Evolutionary conservation across 64 coral and sea anemone genomes (phyloP), one percentile per base, ranked within the genome.

Genomic region (Porites australiensis): DNA sequence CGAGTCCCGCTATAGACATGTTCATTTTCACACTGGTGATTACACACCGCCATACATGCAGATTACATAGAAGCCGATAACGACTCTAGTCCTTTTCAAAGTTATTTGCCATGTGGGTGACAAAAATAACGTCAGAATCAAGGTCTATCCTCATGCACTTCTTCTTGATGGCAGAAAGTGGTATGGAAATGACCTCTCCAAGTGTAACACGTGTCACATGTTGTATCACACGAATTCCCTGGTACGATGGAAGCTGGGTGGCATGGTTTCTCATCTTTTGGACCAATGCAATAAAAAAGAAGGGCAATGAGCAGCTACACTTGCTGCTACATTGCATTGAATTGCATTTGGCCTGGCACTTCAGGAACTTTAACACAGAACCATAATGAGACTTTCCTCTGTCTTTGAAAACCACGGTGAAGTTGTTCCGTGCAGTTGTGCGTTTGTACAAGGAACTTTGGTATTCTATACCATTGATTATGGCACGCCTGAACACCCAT

Each of bases 81-180:
- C 2, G 5, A 67, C 19, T 19, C 18, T 70, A 86, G 83, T 86
- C 83, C 64, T 86, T 86, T 86, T 86, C 83, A 86, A 70, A 86
- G 50, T 21, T n/a, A 51, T 86, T 86, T 86, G 83, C 62, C 9
- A 83, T 62, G 47, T 83, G 83, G 70, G 62, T 69, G 8, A 66
- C 83, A 86, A 16, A 86, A 86, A 86, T 64, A 46, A n/a, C 16
- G 12, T 18, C 64, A n/a, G 48, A 13, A 53, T 83, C 57, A 64
- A 86, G 46, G 20, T 86, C 83, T 47, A 86, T 66, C 50, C 64
- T 66, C 22, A 86, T 66, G 50, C 83, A 86, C 4, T 86, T 86
- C 54, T 86, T 64, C 58, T 48, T 48, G 64, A 86, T 70, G 61
- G 83, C 71, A 12, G 83, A 86, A 13, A 86, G 46, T 13, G 37